Evolutionary conservation across 2,888 invertebrate species (phyloP).

Genomic region (Tachina grossa): DNA sequence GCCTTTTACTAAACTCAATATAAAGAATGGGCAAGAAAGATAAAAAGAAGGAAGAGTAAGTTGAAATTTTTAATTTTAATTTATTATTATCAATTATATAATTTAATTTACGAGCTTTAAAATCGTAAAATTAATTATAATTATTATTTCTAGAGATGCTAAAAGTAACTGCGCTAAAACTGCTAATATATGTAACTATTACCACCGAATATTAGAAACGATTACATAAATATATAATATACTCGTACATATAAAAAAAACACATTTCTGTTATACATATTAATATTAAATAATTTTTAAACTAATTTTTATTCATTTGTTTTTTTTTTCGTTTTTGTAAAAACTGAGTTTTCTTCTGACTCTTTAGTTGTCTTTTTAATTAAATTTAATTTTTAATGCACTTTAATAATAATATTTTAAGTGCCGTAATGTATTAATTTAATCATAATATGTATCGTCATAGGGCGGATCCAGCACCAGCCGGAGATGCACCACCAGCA

Average conservation of each 20-base stretch:
- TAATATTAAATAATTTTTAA: conserved; percentile 8
- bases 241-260: conserved; percentile 12
- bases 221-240: not conserved
- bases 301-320: conserved; percentile 12
- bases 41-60: conserved; percentile 81
- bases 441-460: not conserved
- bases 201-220: conserved; percentile 11
- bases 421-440: conserved; percentile 9
- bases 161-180: conserved; percentile 32
- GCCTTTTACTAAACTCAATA: conserved; percentile 30
- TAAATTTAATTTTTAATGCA: conserved; percentile 40
- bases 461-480: conserved; percentile 82
- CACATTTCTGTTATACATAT: conserved; percentile 17
- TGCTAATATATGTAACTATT: conserved; percentile 5
- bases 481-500: conserved; percentile 83
- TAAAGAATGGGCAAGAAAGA: conserved; percentile 80
- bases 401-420: not conserved
- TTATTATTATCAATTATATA: conserved; percentile 39
- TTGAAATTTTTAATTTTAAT: conserved; percentile 73
- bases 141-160: conserved; percentile 58
- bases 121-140: conserved; percentile 12
- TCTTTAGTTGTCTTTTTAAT: conserved; percentile 33
- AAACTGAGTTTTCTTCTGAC: conserved; percentile 31
- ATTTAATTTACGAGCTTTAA: conserved; percentile 30
- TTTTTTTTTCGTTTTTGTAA: conserved; percentile 20